Evolutionary conservation across 1,140 invertebrate genomes (phyloP).

Genomic region (Ooceraea biroi): DNA sequence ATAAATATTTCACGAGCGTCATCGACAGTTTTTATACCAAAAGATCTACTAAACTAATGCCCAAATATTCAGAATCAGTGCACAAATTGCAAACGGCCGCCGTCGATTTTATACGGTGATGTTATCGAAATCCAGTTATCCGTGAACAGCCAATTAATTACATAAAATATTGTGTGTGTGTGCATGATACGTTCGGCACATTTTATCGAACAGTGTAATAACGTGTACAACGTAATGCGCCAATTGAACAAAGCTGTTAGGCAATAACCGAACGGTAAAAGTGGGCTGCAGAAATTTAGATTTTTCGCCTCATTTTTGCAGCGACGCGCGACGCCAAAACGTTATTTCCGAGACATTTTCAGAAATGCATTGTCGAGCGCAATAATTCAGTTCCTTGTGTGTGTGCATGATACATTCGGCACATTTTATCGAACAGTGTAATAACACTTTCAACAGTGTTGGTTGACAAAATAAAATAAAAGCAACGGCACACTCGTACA

Average conservation of each 20-base stretch:
- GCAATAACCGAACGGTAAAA: constrained; percentile 8
- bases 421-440: constrained; percentile 42
- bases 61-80: constrained; percentile 52
- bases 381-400: neutral
- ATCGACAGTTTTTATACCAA: constrained; percentile 41
- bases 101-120: constrained; percentile 41
- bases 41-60: constrained; percentile 10
- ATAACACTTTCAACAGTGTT: neutral
- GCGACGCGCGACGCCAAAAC: neutral
- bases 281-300: neutral
- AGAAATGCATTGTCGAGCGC: neutral
- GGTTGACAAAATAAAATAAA: too few relatives aligned
- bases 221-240: neutral
- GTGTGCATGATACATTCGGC: constrained; percentile 46
- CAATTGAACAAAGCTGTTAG: constrained; percentile 5
- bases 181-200: constrained; percentile 37
- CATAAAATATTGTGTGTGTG: constrained; percentile 57
- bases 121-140: constrained; percentile 61
- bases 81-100: constrained; percentile 49
- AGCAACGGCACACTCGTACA: too few relatives aligned
- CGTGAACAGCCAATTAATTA: constrained; percentile 62
- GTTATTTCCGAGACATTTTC: neutral
- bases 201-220: constrained; percentile 47
- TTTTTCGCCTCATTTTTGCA: neutral
- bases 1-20: constrained; percentile 23